Evolutionary conservation across 2,113 vertebrate genomes (phyloP), one percentile per base, ranked within the genome.

Genomic region (Acrocephalus kingi): DNA sequence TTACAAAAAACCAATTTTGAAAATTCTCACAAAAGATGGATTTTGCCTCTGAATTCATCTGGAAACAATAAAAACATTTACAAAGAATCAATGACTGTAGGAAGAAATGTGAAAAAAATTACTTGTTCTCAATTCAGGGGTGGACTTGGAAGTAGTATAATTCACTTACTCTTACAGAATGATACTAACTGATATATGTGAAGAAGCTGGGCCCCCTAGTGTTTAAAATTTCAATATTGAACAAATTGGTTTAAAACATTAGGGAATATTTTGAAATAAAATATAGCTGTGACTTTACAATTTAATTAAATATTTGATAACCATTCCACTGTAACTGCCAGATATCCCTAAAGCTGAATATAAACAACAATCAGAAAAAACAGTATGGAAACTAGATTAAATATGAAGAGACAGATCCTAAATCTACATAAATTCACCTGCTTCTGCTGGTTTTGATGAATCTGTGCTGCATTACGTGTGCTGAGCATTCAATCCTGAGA

Each of bases 271-370:
- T 88, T 83, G 48, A 90, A 90, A 83, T 75, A 46, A 79, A 72
- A 54, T 72, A 55, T 15, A 10, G 1, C 15, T 43, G 11, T 79
- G 39, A 54, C 24, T 86, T 69, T 30, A 79, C 13, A 59, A 43
- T 88, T 75, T 63, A 79, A 79, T 75, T 95, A 62, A 84, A 67
- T 72, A 79, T 72, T 93, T 83, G 33, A 80, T 84, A 89, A n/a
- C 27, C 1, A 11, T 79, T 30, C 31, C 30, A 64, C 10, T 72
- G 45, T 72, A 79, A 59, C 58, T 89, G 10, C 27, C 28, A 82
- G 37, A 30, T 51, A 83, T 5, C 6, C 51, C 12, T 75, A 89
- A 75, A 67, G 10, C 2, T 37, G 28, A 63, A 68, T 35, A 39
- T 7, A 63, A 23, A 75, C 24, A 59, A 13, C 7, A 84, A 66